Evolutionary conservation across 2,888 invertebrate genomes (phyloP), one percentile per base, ranked within the genome.

Genomic region (Diarsia brunnea): DNA sequence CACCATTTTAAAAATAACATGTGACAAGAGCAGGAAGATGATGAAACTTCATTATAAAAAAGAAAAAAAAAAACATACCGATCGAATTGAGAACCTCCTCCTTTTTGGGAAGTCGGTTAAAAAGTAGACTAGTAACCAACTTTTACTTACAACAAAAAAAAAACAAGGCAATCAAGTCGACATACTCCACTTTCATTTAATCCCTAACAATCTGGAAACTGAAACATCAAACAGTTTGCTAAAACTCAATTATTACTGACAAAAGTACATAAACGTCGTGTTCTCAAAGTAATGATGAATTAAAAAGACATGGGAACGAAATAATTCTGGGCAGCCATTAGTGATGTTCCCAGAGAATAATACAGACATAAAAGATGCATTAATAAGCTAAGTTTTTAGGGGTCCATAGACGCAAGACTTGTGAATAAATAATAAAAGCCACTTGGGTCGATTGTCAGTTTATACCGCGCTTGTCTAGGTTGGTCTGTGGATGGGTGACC

Each of bases 321-420:
- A 69, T 84, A 68, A 76, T 73, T 75, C 55, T 66, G 31, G 24
- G 53, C 55, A 53, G 0, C 66, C 69, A 82, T 84, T 82, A 86
- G 73, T 43, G 31, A 12, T 68, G 64, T 87, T 89, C 88, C 72
- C 87, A 88, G 61, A 78, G 66, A 74, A 86, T 79, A 87, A 85
- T 87, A 78, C 75, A 63, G 74, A 74, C 64, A 78, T 89, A 86
- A 86, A 84, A 73, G 75, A 65, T 81, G 72, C 66, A 84, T 79
- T 89, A 81, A 87, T 78, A 89, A 89, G 73, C 24, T 72, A 38
- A 61, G 19, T 31, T 68, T 78, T 84, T 75, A 55, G 82, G 83
- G 53, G 1, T 60, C 81, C 55, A 63, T 43, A 19, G n/a, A 3
- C 55, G 12, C 1, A 2, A 31, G 31, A 8, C 38, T 38, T 8